A percentile compares a stretch with the other conserved stretches of the same genome.
These are phyloP conservation scores for Eubasilissa regina DNA, from an alignment of 1,140 invertebrate genomes.

Conservation along the genomic window DNA sequence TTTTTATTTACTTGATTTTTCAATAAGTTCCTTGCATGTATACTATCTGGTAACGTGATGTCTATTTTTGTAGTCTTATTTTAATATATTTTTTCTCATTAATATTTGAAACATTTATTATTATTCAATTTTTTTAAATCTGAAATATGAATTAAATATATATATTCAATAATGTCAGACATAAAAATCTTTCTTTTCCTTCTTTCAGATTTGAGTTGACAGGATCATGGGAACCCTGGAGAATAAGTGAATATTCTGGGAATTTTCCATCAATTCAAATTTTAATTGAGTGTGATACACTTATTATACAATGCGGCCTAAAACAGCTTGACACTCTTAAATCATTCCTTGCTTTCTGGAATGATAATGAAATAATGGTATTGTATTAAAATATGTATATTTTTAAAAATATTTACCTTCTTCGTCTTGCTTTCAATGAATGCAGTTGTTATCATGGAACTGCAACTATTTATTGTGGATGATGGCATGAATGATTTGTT, in stretches of 20 bases:
- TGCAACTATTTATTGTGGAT: too few species aligned
- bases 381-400: neutral
- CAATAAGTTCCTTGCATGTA: too few species aligned
- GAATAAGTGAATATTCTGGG: conserved; percentile 14
- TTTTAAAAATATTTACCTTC: too few species aligned
- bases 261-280: conserved; percentile 10
- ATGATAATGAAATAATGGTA: conserved; percentile 11
- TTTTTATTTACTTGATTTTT: too few species aligned
- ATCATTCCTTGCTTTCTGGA: conserved; percentile 7
- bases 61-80: too few species aligned
- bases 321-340: conserved; percentile 8
- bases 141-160: conserved; percentile 5
- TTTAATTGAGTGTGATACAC: conserved; percentile 17
- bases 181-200: conserved; percentile 3
- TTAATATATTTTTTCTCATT: too few species aligned
- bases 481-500: too few species aligned
- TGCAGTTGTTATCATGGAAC: too few species aligned
- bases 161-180: neutral
- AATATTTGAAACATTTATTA: neutral
- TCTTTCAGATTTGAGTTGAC: conserved; percentile 27
- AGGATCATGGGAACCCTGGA: conserved; percentile 1
- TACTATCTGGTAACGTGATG: too few species aligned
- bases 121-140: neutral
- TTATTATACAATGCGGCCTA: conserved; percentile 9
- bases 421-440: too few species aligned